phyloP scores from a whole-genome alignment of 2,888 invertebrate genomes.

The Cheilosia pagana region DNA sequence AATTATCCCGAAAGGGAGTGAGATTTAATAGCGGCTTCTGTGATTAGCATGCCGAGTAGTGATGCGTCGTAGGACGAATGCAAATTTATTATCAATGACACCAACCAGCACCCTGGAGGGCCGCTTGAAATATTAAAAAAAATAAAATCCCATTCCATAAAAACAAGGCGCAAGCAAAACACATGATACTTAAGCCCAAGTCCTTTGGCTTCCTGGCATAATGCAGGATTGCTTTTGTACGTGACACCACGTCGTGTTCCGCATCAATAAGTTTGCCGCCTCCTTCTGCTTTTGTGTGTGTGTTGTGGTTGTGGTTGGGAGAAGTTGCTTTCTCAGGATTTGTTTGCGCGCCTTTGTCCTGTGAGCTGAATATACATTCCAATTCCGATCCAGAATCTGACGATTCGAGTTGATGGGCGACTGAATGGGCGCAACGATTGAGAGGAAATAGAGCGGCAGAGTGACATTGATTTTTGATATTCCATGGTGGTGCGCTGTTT shows the following conservation, averaged over 20 bases:
- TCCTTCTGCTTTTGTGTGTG: background rate
- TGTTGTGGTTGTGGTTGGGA: background rate
- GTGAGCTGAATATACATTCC: conserved; percentile 11
- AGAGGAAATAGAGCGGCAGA: conserved; percentile 64
- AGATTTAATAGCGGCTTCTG: conserved; percentile 19
- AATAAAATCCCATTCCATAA: conserved; percentile 37
- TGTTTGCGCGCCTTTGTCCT: conserved; percentile 25
- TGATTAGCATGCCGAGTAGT: conserved; percentile 37
- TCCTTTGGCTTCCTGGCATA: conserved; percentile 60
- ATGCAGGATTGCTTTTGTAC: conserved; percentile 61
- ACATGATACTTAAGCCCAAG: conserved; percentile 52
- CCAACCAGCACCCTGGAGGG: background rate
- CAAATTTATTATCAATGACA: conserved; percentile 38
- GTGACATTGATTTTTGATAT: conserved; percentile 72
- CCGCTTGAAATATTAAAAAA: conserved; percentile 35
- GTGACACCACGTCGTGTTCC: conserved; percentile 63
- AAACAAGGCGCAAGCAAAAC: conserved; percentile 49
- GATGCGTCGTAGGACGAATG: background rate
- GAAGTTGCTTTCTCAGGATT: conserved; percentile 30
- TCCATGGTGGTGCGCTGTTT: conserved; percentile 64
- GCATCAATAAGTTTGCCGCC: conserved; percentile 54
- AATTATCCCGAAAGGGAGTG: conserved; percentile 47
- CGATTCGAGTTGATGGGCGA: conserved; percentile 39
- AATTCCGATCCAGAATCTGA: background rate
- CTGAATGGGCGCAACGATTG: conserved; percentile 51